These are phyloP conservation scores for Sphenopsis melanotis DNA, from an alignment of 2,797 vertebrate genomes.

Conservation along the genomic window DNA sequence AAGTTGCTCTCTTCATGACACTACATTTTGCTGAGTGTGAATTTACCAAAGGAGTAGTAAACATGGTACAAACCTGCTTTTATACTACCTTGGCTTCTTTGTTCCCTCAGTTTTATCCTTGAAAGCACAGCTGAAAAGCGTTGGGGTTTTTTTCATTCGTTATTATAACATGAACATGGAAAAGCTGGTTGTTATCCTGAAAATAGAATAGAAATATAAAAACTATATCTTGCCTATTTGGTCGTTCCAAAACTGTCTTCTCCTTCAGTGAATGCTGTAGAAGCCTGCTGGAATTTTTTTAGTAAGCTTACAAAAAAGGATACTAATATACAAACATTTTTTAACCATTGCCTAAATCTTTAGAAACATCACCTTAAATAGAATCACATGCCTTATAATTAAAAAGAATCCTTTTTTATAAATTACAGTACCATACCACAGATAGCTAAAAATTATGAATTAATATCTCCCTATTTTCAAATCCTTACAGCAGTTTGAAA, in stretches of 20 bases:
- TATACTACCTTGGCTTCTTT: neutral
- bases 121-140: neutral
- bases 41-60: neutral
- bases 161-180: neutral
- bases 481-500: neutral
- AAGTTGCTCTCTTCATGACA: neutral
- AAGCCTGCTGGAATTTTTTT: neutral
- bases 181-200: neutral
- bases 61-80: neutral
- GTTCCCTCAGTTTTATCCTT: neutral
- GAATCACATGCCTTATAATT: neutral
- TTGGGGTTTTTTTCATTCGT: accelerated
- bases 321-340: neutral
- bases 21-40: neutral
- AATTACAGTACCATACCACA: neutral
- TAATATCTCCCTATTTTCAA: neutral
- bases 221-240: neutral
- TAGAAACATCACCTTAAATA: neutral
- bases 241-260: neutral
- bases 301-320: neutral
- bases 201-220: neutral
- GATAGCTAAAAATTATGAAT: neutral
- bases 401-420: neutral
- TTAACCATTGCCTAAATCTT: neutral
- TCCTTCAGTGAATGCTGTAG: neutral